phyloP scores from a whole-genome alignment of 2,888 invertebrate species.

The Congeria kusceri region DNA sequence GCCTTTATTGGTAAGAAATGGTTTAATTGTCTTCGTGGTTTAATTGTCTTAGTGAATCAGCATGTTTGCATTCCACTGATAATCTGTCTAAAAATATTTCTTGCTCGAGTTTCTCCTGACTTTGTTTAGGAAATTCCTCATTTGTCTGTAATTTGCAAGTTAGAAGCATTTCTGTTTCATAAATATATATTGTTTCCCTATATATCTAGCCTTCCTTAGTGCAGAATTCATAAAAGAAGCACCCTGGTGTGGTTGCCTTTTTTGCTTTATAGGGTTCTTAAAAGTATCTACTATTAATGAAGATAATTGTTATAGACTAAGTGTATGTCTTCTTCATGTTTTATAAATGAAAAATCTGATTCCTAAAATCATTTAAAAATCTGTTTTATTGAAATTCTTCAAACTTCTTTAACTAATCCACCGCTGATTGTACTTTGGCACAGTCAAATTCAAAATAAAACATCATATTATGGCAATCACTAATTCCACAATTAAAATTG shows the following conservation, averaged over 20 bases:
- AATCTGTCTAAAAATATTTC: constrained; percentile 11
- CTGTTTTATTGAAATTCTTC: constrained; percentile 7
- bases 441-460: too few species aligned
- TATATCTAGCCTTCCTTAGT: constrained; percentile 3
- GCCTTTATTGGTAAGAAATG: constrained; percentile 12
- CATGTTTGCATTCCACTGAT: background rate
- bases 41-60: constrained; percentile 15
- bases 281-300: background rate
- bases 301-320: constrained; percentile 3
- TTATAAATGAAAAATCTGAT: background rate
- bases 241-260: background rate
- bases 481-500: constrained; percentile 31
- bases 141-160: constrained; percentile 20
- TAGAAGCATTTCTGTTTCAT: too few species aligned
- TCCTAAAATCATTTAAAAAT: background rate
- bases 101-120: background rate
- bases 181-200: constrained; percentile 8
- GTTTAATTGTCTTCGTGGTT: constrained; percentile 13
- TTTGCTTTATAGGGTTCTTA: constrained; percentile 11
- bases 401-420: background rate
- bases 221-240: constrained; percentile 16
- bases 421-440: too few species aligned
- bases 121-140: background rate
- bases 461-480: constrained; percentile 37
- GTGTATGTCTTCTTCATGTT: background rate